Conservation (phyloP, 2,888 invertebrate species). For the Petrolisthes manimaculis region DNA sequence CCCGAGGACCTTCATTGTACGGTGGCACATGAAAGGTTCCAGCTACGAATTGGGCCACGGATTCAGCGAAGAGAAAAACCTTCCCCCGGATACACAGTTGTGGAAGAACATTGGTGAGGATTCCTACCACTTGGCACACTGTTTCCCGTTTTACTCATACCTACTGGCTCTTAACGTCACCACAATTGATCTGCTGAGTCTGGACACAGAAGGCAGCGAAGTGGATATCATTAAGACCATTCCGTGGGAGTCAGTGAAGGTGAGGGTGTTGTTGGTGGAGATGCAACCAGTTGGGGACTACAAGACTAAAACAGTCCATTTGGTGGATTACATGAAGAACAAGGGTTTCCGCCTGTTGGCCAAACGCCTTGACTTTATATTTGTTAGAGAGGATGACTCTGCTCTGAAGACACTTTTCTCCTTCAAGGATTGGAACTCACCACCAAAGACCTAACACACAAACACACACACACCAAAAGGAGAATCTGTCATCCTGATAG, state of each 20-base stretch:
- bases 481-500: no score
- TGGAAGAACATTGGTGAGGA: neutral
- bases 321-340: conserved; percentile 7
- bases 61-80: neutral
- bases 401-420: neutral
- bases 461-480: no score
- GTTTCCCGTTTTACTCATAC: conserved; percentile 73
- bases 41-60: neutral
- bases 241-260: conserved; percentile 72
- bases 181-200: conserved; percentile 73
- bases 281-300: neutral
- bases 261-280: conserved; percentile 68
- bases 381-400: conserved; percentile 8
- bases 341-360: neutral
- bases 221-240: conserved; percentile 73
- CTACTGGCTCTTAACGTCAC: conserved; percentile 72
- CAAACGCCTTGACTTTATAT: neutral
- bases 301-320: neutral
- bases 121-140: conserved; percentile 67
- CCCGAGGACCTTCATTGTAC: neutral
- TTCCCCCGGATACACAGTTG: neutral
- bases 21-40: conserved; percentile 19
- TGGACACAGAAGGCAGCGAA: conserved; percentile 74
- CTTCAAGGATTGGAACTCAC: no score
- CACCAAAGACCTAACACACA: no score